Conservation (phyloP, 92 coral and sea anemone genomes). For the Phenganax stokvisi region DNA sequence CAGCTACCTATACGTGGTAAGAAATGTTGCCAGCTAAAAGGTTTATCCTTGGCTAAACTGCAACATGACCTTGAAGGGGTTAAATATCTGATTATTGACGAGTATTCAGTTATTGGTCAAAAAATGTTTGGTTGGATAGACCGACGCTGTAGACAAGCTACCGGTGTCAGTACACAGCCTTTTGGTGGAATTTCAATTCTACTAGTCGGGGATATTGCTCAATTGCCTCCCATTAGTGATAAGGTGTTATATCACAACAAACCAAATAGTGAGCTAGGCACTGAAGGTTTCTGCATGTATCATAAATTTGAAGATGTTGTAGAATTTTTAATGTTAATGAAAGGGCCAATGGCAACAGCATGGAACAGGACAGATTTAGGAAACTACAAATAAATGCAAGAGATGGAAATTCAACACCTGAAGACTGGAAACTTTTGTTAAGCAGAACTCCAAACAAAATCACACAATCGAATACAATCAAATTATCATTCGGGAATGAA, state of each 20-base stretch:
- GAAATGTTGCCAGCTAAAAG: constrained; percentile 41
- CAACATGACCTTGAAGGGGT: constrained; percentile 44
- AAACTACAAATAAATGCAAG: constrained; percentile 40
- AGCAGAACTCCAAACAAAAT: neutral
- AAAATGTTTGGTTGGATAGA: constrained; percentile 34
- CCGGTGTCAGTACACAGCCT: constrained; percentile 47
- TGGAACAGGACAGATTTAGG: constrained; percentile 40
- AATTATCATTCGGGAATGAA: constrained; percentile 46
- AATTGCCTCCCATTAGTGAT: constrained; percentile 51
- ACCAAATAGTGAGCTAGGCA: constrained; percentile 48
- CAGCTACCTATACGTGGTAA: constrained; percentile 18
- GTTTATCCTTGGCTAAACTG: constrained; percentile 38
- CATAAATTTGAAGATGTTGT: constrained; percentile 51
- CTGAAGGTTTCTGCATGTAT: constrained; percentile 54
- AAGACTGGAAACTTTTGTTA: constrained; percentile 50
- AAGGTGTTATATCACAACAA: constrained; percentile 47
- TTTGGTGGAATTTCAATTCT: constrained; percentile 54
- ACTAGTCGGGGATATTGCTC: constrained; percentile 57
- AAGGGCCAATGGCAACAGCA: constrained; percentile 51
- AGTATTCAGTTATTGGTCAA: constrained; percentile 55
- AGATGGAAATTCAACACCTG: constrained; percentile 53
- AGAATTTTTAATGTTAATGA: constrained; percentile 47
- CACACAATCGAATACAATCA: constrained; percentile 17
- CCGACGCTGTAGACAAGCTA: constrained; percentile 31
- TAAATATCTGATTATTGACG: constrained; percentile 47